These are phyloP conservation scores for Aleiodes testaceus DNA, from an alignment of 2,888 invertebrate genomes.

Conservation along the genomic window DNA sequence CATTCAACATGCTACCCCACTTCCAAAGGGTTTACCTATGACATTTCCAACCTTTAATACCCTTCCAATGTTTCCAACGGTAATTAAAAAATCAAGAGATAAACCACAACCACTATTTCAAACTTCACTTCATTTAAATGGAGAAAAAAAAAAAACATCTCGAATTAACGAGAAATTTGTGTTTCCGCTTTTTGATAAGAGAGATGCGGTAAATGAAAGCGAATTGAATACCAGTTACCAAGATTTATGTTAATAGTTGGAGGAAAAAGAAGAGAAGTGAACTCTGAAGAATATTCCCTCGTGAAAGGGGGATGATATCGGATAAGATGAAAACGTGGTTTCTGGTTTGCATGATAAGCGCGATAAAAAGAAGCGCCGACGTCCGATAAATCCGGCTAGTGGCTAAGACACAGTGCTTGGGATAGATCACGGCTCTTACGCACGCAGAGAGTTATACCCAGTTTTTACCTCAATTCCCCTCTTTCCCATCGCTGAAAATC, in stretches of 20 bases:
- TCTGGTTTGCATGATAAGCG: constrained; percentile 33
- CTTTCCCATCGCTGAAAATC: neutral
- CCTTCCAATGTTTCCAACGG: constrained; percentile 4
- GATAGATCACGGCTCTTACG: constrained; percentile 22
- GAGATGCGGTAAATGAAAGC: neutral
- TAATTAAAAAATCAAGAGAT: neutral
- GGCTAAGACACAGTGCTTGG: constrained; percentile 20
- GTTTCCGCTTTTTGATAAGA: too few relatives aligned
- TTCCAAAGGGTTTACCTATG: constrained; percentile 20
- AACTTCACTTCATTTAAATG: too few relatives aligned
- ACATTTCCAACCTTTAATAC: constrained; percentile 16
- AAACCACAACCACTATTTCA: too few relatives aligned
- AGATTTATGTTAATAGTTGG: neutral
- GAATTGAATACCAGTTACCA: neutral
- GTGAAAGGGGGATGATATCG: constrained; percentile 20
- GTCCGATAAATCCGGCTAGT: constrained; percentile 32
- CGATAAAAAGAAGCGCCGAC: constrained; percentile 35
- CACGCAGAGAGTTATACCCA: constrained; percentile 12
- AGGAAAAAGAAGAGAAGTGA: constrained; percentile 2
- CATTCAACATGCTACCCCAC: constrained; percentile 40
- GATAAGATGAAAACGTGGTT: constrained; percentile 33
- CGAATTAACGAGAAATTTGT: too few relatives aligned
- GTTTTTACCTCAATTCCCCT: constrained; percentile 1
- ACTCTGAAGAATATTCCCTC: neutral
- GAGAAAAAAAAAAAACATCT: neutral